Evolutionary conservation across 2,113 vertebrate genomes (phyloP), one percentile per base, ranked within the genome.

Genomic region (Heterochromis multidens): DNA sequence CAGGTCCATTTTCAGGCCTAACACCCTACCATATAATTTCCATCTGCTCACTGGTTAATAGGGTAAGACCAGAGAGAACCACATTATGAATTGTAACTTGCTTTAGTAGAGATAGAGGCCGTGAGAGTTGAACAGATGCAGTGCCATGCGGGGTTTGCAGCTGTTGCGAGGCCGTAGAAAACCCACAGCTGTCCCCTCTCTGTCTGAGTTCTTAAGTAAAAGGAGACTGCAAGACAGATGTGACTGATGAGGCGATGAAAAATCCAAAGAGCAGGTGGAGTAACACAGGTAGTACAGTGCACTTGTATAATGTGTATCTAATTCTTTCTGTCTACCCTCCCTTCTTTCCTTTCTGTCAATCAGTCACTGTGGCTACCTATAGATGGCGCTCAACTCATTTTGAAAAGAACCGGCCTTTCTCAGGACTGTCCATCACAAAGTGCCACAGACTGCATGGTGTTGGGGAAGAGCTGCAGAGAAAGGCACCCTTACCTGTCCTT

Each of bases 401-500:
- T 85, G 79, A 91, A 92, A 88, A 79, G 4, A 77, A 43, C 6
- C 0, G 7, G 74, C 54, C 74, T 31, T 61, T 46, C 56, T 16
- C 7, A 0, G 31, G 84, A 91, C 91, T 91, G 95, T 94, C 93
- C 88, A 85, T 94, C 93, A 94, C 86, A 11, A 25, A 87, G 87
- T 84, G 91, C 87, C 87, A 91, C 91, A 79, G 92, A 84, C 91
- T 90, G 83, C 82, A 46, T 8, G 52, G 74, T 70, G 74, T 72
- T 62, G 83, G 88, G 78, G 92, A 93, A 86, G 92, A 92, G 89
- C 93, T 88, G 92, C 65, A 27, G 92, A 91, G 91, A 92, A 89
- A 92, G 85, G 88, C 92, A 94, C 92, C 90, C 92, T 95, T 94
- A 94, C 91, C 94, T 94, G 94, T 95, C 95, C 95, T 96, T 96